Evolutionary conservation across 2,888 invertebrate genomes (phyloP).

Genomic region (Papilio gigon): DNA sequence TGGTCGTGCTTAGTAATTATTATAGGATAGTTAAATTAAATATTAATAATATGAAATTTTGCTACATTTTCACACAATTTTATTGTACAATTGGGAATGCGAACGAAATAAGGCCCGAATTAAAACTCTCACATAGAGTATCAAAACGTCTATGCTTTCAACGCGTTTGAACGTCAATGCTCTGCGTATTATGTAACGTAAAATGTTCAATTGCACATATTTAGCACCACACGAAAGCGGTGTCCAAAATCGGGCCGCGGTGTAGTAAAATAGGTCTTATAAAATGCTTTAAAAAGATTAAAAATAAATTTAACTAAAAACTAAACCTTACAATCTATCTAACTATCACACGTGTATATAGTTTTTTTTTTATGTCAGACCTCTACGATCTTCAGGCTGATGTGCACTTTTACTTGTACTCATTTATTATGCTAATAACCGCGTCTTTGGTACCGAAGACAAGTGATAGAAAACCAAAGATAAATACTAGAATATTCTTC

Average conservation of each 20-base stretch:
- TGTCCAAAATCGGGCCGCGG: slow-evolving; percentile 14
- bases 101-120: slow-evolving; percentile 52
- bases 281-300: slow-evolving; percentile 24
- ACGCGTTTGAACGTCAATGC: slow-evolving; percentile 4
- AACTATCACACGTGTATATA: slow-evolving; percentile 39
- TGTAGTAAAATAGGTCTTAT: slow-evolving; percentile 22
- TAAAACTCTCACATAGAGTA: slow-evolving; percentile 30
- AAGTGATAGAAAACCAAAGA: slow-evolving; percentile 91
- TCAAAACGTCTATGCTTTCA: background rate
- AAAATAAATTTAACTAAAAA: slow-evolving; percentile 23
- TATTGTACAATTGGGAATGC: slow-evolving; percentile 62
- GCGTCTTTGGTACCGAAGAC: slow-evolving; percentile 86
- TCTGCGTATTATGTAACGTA: background rate
- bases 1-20: slow-evolving; percentile 17
- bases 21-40: background rate
- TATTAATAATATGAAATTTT: too few species aligned
- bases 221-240: slow-evolving; percentile 22
- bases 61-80: slow-evolving; percentile 27
- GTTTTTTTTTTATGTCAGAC: slow-evolving; percentile 29
- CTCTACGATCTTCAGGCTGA: slow-evolving; percentile 4
- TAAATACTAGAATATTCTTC: slow-evolving; percentile 89
- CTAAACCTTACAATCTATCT: slow-evolving; percentile 34
- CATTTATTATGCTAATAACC: slow-evolving; percentile 56
- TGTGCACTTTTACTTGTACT: slow-evolving; percentile 45
- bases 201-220: slow-evolving; percentile 1